Conservation (phyloP, 2,113 vertebrate genomes). For the Scomber colias region DNA sequence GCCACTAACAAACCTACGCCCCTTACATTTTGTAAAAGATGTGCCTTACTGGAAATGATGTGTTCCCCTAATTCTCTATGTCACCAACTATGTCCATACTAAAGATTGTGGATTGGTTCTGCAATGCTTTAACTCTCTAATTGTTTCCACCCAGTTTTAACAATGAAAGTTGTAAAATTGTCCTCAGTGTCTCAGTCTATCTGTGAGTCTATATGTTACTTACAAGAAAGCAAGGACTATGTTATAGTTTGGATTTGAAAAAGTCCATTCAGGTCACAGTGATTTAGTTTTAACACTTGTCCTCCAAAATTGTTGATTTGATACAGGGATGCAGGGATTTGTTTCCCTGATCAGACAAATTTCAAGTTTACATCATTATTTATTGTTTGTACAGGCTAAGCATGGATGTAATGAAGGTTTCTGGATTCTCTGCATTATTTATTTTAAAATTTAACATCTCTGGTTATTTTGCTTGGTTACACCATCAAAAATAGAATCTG, state of each 20-base stretch:
- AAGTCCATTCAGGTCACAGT: neutral
- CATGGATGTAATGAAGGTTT: neutral
- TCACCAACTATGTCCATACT: no score
- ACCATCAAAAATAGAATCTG: neutral
- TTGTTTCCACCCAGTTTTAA: no score
- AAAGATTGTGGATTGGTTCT: no score
- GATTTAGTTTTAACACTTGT: neutral
- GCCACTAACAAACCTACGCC: no score
- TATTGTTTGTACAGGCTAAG: neutral
- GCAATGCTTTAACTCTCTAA: neutral
- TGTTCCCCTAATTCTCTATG: no score
- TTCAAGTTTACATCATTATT: neutral
- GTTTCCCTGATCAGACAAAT: constrained; percentile 13
- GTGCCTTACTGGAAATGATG: no score
- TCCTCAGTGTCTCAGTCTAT: no score
- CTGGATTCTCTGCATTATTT: neutral
- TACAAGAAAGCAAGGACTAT: no score
- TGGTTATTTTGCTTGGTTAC: no score
- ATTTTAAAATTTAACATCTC: neutral
- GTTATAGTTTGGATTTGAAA: neutral
- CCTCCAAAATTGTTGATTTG: constrained; percentile 10
- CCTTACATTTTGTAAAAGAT: no score
- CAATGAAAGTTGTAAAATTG: no score
- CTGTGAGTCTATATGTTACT: no score
- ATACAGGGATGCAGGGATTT: neutral